Base-by-base conservation (phyloP, 2,113 vertebrate genomes). In the Mystacornis crossleyi region DNA sequence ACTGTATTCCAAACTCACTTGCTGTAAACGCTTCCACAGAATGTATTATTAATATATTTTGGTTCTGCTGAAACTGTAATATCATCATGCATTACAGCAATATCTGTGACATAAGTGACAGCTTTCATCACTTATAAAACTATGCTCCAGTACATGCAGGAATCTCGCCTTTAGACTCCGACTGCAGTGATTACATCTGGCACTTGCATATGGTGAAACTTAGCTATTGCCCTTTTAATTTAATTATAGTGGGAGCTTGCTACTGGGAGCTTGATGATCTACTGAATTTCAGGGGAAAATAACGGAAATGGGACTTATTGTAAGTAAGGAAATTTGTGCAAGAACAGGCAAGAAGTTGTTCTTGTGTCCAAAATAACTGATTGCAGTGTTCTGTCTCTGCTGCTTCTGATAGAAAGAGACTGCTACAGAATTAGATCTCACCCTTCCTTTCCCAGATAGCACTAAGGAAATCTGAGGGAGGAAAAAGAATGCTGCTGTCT, bases 161-260 rank as follows among this genome's bases (percentile, higher is more conserved):
- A 93, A 93, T 43, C 7, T 95, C 7, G 77, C 97, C 97, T 96
- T 97, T 96, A 97, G 94, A 96, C 88, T 96, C 97, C 57, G 64
- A 92, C 91, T 92, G 93, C 93, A 84, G 6, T 96, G 96, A 97
- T 98, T 97, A 91, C 96, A 96, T 97, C 97, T 98, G 97, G 96
- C 97, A 98, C 66, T 40, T 93, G 93, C 97, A 97, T 98, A 98
- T 97, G 98, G 98, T 93, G 55, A 95, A 97, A 96, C 82, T 97
- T 97, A 92, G 92, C 95, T 97, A 83, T 40, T 84, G 95, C 95
- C 96, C 96, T 97, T 97, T 94, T 96, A 97, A 98, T 98, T 98
- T 97, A 97, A 97, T 98, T 97, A 93, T 17, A 31, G 54, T 95
- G 66, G 84, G 95, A 97, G 91, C 77, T 84, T 81, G 95, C 82